Evolutionary conservation across 1,140 invertebrate species (phyloP).

Genomic region (Periplaneta americana): DNA sequence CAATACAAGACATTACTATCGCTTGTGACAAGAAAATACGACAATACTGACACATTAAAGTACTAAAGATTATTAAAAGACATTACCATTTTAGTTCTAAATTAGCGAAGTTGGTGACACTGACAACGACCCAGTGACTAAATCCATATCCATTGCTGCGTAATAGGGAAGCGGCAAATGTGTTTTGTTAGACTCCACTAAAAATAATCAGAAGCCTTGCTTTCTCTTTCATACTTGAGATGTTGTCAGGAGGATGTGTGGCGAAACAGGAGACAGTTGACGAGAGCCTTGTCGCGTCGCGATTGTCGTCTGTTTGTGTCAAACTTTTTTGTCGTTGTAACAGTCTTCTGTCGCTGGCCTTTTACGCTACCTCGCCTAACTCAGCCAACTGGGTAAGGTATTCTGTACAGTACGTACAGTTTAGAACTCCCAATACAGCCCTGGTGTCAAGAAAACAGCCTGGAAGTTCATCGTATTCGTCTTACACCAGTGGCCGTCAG

Average conservation of each 20-base stretch:
- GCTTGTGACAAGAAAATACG: no score
- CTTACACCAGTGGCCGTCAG: no score
- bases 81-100: no score
- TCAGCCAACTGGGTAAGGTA: neutral
- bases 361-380: neutral
- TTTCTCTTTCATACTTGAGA: neutral
- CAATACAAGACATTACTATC: no score
- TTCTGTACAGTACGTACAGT: no score
- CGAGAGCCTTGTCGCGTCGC: neutral
- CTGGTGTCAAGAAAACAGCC: no score
- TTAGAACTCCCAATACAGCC: no score
- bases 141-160: neutral
- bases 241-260: neutral
- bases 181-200: neutral
- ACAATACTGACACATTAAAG: no score
- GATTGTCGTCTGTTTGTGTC: neutral
- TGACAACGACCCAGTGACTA: neutral
- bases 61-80: no score
- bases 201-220: neutral
- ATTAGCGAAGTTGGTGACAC: no score
- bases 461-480: no score
- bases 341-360: neutral
- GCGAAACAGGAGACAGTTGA: neutral
- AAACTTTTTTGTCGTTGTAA: neutral
- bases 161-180: neutral